Evolutionary conservation across 2,113 vertebrate genomes (phyloP), one percentile per base, ranked within the genome.

Genomic region (Condylura cristata): DNA sequence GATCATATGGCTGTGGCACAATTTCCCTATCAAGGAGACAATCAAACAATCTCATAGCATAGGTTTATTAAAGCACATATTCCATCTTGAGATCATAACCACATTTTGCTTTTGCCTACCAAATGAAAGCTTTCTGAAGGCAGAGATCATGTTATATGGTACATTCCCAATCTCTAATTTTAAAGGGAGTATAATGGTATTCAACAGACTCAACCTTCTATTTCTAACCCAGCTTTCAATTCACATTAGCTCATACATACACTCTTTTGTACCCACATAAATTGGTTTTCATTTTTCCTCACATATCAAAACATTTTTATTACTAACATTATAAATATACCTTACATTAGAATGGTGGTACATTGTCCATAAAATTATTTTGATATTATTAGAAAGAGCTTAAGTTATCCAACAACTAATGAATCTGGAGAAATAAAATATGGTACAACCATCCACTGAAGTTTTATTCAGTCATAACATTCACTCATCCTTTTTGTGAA

Each of bases 271-370:
- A 53, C 12, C 89, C 30, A 18, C 68, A 90, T 53, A 13, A 89
- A 60, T 0, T 81, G 61, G 12, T 46, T 92, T 88, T 85, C 28
- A 61, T 81, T 58, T 89, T 37, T 86, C 71, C 44, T 60, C 56
- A 80, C 26, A 60, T 30, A 82, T 65, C 30, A 41, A 81, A 80
- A 48, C 30, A 83, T 78, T 80, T 70, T 88, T 78, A 85, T 63
- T 86, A 92, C 34, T 37, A 79, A n/a, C 28, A 74, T 72, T 89
- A 72, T 74, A 92, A 75, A 60, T 58, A 91, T 89, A 95, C 2
- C 37, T 82, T 10, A 41, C 13, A 88, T 41, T 18, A 2, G 32
- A 79, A 61, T 51, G 60, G 34, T 56, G 7, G 26, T 60, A 3
- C 16, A 8, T 1, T 91, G 16, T 70, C 81, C 6, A 72, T 92